Conservation (phyloP, 1,140 invertebrate genomes). For the Pachypsylla venusta region DNA sequence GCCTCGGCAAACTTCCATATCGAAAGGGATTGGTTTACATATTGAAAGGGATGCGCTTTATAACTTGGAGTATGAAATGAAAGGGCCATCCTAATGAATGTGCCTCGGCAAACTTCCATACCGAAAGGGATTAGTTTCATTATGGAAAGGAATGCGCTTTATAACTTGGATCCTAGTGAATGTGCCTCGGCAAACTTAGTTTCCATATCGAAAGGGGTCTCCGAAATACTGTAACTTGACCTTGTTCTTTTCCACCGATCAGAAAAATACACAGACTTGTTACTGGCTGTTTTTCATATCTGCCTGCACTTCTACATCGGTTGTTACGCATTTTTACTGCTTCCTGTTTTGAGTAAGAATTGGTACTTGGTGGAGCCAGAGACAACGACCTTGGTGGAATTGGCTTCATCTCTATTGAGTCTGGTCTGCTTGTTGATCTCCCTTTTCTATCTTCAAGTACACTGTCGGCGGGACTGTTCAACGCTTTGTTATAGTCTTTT, state of each 20-base stretch:
- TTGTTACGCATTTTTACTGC: neutral
- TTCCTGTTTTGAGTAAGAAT: constrained; percentile 24
- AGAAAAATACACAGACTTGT: constrained; percentile 46
- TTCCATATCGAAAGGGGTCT: constrained; percentile 49
- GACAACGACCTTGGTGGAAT: constrained; percentile 31
- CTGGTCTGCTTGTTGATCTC: constrained; percentile 22
- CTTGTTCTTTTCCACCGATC: constrained; percentile 47
- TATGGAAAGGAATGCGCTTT: too few species aligned
- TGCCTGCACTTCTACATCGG: constrained; percentile 19
- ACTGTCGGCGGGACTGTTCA: constrained; percentile 28
- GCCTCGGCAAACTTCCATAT: too few species aligned
- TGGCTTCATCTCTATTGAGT: constrained; percentile 27
- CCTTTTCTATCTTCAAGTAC: constrained; percentile 26
- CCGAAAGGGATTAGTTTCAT: too few species aligned
- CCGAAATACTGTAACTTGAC: constrained; percentile 48
- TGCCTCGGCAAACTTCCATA: too few species aligned
- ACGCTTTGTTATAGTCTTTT: constrained; percentile 20
- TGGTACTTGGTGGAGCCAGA: constrained; percentile 24
- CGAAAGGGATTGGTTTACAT: too few species aligned
- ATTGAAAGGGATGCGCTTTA: too few species aligned
- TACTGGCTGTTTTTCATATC: constrained; percentile 27
- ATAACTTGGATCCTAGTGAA: too few species aligned
- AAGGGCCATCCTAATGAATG: too few species aligned
- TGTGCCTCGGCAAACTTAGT: constrained; percentile 34
- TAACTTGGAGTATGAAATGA: too few species aligned